Evolutionary conservation across 2,113 vertebrate genomes (phyloP), one percentile per base, ranked within the genome.

Genomic region (Synodontis membranacea): DNA sequence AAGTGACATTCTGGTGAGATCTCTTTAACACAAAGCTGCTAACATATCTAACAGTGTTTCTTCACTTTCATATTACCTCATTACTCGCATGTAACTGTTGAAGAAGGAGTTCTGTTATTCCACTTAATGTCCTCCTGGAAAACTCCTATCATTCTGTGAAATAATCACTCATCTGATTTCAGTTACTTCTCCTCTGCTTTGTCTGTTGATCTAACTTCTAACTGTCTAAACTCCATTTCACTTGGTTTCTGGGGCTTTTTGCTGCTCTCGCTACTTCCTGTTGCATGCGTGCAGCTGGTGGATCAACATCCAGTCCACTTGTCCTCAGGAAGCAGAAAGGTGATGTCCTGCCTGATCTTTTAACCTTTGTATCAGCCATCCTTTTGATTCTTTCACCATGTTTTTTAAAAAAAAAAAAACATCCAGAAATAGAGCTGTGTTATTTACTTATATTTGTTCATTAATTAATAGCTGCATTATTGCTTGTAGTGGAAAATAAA

Each of bases 271-370:
- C 95, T 93, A 93, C 92, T 93, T 96, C 92, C 95, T 93, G 89
- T 95, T 96, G 95, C 96, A 94, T 88, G 93, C 93, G 94, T 95
- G 89, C 96, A 98, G 97, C 96, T 86, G 97, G 97, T 95, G 97
- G 97, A 93, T 96, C 97, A 94, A 96, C 97, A 90, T 97, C 96
- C 97, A 99, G 98, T 94, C 98, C 98, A 93, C 96, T 97, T 90
- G 92, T 99, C 92, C 94, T 96, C 85, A 97, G 97, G 95, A 99
- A 97, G 91, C 97, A 95, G 93, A 98, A 97, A 99, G 98, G 98
- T 99, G 97, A 99, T 93, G 95, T 88, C 88, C 68, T 84, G 52
- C 17, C 75, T 83, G 66, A 70, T 48, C 39, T 78, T 90, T 42
- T 68, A 78, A 46, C 17, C 34, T 86, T 52, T 86, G 48, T 25